Percentiles rank a stretch among this genome's conserved stretches.
phyloP scores from a whole-genome alignment of 2,113 vertebrate genomes.

The Dicrurus megarhynchus region DNA sequence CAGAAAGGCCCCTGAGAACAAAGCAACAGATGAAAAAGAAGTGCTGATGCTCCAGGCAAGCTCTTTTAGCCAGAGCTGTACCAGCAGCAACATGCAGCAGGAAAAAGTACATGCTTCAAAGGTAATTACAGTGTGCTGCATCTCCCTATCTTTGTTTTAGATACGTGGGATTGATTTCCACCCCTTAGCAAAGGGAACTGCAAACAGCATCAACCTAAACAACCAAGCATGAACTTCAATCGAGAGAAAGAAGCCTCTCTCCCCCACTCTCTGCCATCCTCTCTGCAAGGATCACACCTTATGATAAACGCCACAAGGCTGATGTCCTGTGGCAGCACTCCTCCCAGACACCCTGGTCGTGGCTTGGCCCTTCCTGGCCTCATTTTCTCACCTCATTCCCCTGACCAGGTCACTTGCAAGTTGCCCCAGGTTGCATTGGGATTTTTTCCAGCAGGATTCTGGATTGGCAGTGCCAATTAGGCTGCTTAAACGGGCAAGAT shows the following conservation, averaged over 20 bases:
- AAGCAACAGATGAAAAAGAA: conserved; percentile 47
- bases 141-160: not conserved
- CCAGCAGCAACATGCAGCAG: not conserved
- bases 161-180: not conserved
- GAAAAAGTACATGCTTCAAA: not conserved
- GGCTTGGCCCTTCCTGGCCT: not conserved
- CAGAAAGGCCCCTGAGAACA: conserved; percentile 15
- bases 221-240: accelerated
- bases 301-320: accelerated
- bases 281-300: not conserved
- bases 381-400: not conserved
- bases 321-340: accelerated
- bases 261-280: not conserved
- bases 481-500: not conserved
- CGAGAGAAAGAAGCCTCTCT: not conserved
- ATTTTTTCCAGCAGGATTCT: not conserved
- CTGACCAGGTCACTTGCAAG: accelerated
- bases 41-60: conserved; percentile 1
- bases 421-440: accelerated
- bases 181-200: not conserved
- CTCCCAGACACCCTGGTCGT: accelerated
- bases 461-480: accelerated
- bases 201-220: not conserved
- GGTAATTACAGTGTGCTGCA: not conserved
- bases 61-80: not conserved